phyloP scores from a whole-genome alignment of 2,888 invertebrate species.

The Zonitis immaculata region DNA sequence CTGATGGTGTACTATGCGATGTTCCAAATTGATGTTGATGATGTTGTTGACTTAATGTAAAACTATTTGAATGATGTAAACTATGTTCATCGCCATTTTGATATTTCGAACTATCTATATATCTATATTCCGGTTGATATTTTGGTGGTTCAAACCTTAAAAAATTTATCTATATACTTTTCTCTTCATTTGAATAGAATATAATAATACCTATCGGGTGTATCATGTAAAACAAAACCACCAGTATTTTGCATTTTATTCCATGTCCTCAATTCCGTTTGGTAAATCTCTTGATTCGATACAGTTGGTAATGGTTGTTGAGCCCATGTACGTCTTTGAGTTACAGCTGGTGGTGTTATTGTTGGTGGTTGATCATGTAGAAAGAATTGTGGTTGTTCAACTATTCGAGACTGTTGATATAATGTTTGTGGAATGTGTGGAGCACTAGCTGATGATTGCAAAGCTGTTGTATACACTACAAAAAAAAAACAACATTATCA shows the following conservation, averaged over 20 bases:
- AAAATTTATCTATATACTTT: constrained; percentile 20
- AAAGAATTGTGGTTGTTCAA: constrained; percentile 64
- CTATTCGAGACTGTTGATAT: constrained; percentile 51
- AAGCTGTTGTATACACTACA: constrained; percentile 31
- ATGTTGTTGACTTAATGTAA: constrained; percentile 54
- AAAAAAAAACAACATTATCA: neutral
- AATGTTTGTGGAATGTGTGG: constrained; percentile 54
- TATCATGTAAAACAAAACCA: constrained; percentile 64
- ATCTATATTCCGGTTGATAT: constrained; percentile 26
- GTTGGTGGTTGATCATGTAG: constrained; percentile 61
- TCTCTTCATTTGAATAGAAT: neutral
- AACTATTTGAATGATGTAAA: constrained; percentile 54
- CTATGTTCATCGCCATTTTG: constrained; percentile 45
- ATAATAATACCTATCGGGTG: constrained; percentile 32
- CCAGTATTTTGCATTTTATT: constrained; percentile 40
- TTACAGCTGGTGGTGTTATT: constrained; percentile 50
- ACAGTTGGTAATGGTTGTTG: constrained; percentile 35
- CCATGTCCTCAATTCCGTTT: constrained; percentile 45
- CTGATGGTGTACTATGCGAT: constrained; percentile 53
- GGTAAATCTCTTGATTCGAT: constrained; percentile 25
- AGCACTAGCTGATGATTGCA: constrained; percentile 47
- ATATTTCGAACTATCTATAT: constrained; percentile 34
- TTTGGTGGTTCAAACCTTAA: constrained; percentile 13
- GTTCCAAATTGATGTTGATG: constrained; percentile 49
- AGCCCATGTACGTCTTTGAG: constrained; percentile 65